Conservation (phyloP, 2,113 vertebrate genomes). For the Calypte anna region DNA sequence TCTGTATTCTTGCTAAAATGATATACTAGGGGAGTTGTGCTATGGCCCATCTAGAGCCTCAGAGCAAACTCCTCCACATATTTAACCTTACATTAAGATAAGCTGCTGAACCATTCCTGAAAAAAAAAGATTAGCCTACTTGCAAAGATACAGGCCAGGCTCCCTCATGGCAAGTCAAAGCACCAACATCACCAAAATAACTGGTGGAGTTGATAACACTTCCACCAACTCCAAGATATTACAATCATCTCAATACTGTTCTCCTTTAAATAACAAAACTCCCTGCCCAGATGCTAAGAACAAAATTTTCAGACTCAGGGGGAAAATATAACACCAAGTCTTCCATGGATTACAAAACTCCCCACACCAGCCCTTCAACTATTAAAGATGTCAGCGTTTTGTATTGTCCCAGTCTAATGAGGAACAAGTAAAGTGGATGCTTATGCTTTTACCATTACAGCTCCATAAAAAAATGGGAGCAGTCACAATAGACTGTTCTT, state of each 20-base stretch:
- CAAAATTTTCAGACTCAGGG: neutral
- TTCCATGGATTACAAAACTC: neutral
- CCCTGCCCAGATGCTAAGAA: neutral
- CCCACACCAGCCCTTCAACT: neutral
- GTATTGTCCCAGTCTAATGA: neutral
- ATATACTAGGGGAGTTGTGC: neutral
- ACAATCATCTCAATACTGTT: neutral
- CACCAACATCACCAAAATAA: neutral
- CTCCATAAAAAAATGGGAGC: neutral
- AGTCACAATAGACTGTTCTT: neutral
- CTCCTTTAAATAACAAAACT: neutral
- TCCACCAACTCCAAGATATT: neutral
- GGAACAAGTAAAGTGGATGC: neutral
- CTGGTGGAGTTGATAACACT: neutral
- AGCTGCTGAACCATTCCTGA: neutral
- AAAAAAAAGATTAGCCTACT: neutral
- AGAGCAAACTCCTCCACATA: neutral
- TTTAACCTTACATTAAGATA: neutral
- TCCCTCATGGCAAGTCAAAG: fast-evolving
- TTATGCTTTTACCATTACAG: neutral
- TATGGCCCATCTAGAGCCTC: neutral
- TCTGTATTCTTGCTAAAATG: neutral
- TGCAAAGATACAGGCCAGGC: neutral
- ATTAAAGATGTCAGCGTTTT: neutral
- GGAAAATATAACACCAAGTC: neutral